A percentile compares a stretch with the other conserved stretches of the same genome.
Conservation (phyloP, 2,888 invertebrate species). For the Pecten maximus region DNA sequence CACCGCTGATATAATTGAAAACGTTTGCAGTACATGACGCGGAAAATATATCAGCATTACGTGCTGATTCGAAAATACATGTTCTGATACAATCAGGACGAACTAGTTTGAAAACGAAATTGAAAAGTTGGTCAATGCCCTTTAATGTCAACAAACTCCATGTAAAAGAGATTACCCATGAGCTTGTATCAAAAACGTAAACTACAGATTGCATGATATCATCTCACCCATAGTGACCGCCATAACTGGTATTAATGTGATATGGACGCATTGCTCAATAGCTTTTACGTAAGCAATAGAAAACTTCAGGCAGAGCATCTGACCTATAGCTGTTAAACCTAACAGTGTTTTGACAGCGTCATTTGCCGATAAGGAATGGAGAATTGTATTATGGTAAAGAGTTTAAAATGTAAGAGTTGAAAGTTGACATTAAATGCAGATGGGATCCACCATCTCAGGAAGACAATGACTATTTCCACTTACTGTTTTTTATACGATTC, state of each 20-base stretch:
- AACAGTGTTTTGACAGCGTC: too few species aligned
- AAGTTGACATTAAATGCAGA: too few species aligned
- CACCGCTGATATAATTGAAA: not conserved
- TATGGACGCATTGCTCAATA: not conserved
- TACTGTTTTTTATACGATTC: too few species aligned
- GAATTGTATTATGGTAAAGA: too few species aligned
- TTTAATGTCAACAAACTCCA: not conserved
- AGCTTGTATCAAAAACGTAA: not conserved
- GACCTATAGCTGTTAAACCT: too few species aligned
- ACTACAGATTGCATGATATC: not conserved
- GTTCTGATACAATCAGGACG: not conserved
- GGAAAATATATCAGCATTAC: not conserved
- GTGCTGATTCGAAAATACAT: not conserved
- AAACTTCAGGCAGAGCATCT: not conserved
- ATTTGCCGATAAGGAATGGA: too few species aligned
- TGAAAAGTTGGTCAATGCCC: not conserved
- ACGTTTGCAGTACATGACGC: not conserved
- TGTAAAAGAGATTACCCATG: not conserved
- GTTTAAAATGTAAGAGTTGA: too few species aligned
- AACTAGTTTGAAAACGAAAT: not conserved
- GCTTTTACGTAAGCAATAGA: not conserved
- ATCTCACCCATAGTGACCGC: not conserved
- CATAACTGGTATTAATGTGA: not conserved
- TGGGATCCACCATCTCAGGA: too few species aligned
- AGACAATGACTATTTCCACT: too few species aligned